These are phyloP conservation scores for Cabera pusaria DNA, from an alignment of 2,888 invertebrate genomes.

Conservation along the genomic window DNA sequence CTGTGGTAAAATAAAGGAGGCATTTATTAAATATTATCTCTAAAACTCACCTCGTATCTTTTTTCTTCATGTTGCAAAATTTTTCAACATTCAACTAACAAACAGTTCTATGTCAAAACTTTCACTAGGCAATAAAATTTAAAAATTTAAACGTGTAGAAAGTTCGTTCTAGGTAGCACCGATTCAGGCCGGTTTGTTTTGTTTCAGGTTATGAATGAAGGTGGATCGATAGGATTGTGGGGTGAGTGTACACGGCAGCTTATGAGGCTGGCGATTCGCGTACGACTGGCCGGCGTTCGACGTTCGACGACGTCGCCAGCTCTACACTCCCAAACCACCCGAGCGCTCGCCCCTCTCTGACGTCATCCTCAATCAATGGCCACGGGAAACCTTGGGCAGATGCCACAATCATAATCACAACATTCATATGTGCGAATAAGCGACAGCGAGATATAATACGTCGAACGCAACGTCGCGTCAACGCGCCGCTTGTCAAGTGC, in stretches of 20 bases:
- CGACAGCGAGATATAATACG: no score
- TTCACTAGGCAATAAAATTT: conserved; percentile 38
- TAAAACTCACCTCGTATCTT: conserved; percentile 51
- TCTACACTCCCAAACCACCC: conserved; percentile 9
- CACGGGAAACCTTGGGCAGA: conserved; percentile 43
- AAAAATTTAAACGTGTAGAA: conserved; percentile 14
- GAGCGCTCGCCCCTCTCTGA: conserved; percentile 26
- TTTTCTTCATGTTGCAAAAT: conserved; percentile 55
- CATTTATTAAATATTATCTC: no score
- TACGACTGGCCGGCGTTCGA: conserved; percentile 12
- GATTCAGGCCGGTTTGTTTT: conserved; percentile 43
- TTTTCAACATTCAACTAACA: conserved; percentile 28
- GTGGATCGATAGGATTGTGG: conserved; percentile 41
- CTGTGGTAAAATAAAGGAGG: no score
- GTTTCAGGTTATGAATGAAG: conserved; percentile 47
- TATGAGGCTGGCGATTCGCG: conserved; percentile 31
- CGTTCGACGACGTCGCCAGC: no score
- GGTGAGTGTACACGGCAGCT: conserved; percentile 33
- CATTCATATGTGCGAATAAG: conserved; percentile 31
- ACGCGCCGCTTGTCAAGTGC: no score
- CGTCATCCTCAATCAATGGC: conserved; percentile 51
- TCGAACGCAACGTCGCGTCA: conserved; percentile 2
- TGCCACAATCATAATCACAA: conserved; percentile 21
- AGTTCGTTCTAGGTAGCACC: conserved; percentile 32
- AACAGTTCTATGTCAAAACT: conserved; percentile 30